Evolutionary conservation across 2,113 vertebrate genomes (phyloP).

Genomic region (Dipodomys spectabilis): DNA sequence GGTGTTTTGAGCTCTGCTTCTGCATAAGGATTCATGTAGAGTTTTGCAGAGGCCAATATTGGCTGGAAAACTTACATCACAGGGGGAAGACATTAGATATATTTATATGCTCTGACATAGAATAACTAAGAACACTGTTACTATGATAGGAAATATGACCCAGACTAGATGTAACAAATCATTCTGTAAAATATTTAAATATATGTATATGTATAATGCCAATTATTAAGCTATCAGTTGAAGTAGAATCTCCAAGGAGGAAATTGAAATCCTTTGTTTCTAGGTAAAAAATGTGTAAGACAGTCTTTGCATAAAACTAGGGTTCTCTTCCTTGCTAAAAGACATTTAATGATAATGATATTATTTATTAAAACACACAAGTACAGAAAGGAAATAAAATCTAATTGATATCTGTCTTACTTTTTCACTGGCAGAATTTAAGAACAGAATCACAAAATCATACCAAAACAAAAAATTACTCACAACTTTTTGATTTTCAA

Average conservation of each 20-base stretch:
- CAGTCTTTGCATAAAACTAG: not conserved
- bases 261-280: not conserved
- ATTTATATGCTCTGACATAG: slow-evolving; percentile 3
- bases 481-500: slow-evolving; percentile 23
- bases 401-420: slow-evolving; percentile 1
- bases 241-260: slow-evolving; percentile 3
- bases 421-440: slow-evolving; percentile 52
- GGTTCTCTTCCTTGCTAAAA: not conserved
- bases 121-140: slow-evolving; percentile 51
- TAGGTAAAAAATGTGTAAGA: slow-evolving; percentile 15
- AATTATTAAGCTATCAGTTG: not conserved
- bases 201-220: not conserved
- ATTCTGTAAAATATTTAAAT: not conserved
- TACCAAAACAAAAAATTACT: not conserved
- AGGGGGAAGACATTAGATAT: slow-evolving; percentile 25
- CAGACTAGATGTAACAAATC: not conserved
- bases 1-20: slow-evolving; percentile 93
- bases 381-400: slow-evolving; percentile 18
- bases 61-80: slow-evolving; percentile 93
- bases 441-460: slow-evolving; percentile 40
- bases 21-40: slow-evolving; percentile 94
- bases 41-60: slow-evolving; percentile 95
- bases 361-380: slow-evolving; percentile 53
- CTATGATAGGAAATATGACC: not conserved
- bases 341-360: slow-evolving; percentile 12